Evolutionary conservation across 1,140 invertebrate genomes (phyloP).

Genomic region (Achatina immaculata): DNA sequence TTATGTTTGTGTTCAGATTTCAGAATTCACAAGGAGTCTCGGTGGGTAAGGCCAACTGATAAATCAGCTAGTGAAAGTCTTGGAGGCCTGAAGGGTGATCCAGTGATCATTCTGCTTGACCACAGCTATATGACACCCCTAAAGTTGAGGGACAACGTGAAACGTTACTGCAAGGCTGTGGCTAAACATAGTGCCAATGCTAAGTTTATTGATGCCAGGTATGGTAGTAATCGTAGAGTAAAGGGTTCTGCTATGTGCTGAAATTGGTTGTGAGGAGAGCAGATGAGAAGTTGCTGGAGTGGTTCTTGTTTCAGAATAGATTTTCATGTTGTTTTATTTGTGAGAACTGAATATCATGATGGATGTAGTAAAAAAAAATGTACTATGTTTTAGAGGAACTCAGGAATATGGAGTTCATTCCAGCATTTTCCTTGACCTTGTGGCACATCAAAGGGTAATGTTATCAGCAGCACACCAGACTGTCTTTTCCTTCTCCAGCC

Average conservation of each 20-base stretch:
- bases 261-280: not conserved
- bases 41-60: not conserved
- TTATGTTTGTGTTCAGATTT: too few species aligned
- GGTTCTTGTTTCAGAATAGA: too few species aligned
- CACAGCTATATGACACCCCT: constrained; percentile 24
- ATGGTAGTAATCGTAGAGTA: too few species aligned
- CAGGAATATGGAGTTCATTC: too few species aligned
- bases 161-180: constrained; percentile 22
- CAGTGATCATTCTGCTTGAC: not conserved
- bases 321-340: too few species aligned
- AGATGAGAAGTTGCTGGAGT: not conserved
- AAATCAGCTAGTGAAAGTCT: not conserved
- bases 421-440: too few species aligned
- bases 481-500: too few species aligned
- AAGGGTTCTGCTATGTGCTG: not conserved
- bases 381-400: too few species aligned
- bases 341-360: too few species aligned
- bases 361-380: too few species aligned
- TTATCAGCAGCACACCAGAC: too few species aligned
- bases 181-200: constrained; percentile 34
- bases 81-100: not conserved
- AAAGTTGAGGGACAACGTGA: constrained; percentile 9
- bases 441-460: too few species aligned
- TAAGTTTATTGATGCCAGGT: constrained; percentile 36
- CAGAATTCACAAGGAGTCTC: constrained; percentile 24